phyloP scores from a whole-genome alignment of 2,888 invertebrate species.

The Agrotis clavis region DNA sequence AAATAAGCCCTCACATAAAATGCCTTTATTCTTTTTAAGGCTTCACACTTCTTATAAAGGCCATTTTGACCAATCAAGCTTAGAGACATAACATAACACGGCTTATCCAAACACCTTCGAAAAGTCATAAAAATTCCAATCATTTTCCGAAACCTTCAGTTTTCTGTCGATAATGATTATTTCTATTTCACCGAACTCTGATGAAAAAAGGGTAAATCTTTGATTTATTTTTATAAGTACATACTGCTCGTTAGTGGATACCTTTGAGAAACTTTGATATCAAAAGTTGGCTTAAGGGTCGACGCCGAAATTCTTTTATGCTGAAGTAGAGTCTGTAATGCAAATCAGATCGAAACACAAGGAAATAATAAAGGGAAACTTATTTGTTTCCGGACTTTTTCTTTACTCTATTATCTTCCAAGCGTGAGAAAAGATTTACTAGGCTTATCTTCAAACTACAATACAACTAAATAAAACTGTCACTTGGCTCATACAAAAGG shows the following conservation, averaged over 20 bases:
- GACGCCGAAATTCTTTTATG: not conserved
- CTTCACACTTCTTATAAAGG: not conserved
- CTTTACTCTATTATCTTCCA: not conserved
- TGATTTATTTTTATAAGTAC: conserved; percentile 29
- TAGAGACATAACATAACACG: conserved; percentile 1
- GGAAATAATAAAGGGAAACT: not conserved
- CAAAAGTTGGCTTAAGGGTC: conserved; percentile 9
- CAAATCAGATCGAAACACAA: not conserved
- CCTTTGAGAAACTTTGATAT: conserved; percentile 29
- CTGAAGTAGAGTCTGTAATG: not conserved
- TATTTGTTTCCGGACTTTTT: not conserved
- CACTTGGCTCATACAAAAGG: not conserved
- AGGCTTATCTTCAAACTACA: not conserved
- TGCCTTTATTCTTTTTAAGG: too few relatives aligned
- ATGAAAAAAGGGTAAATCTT: conserved; percentile 40
- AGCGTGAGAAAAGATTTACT: not conserved
- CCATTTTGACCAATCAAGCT: conserved; percentile 16
- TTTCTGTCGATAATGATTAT: conserved; percentile 19
- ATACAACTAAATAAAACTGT: not conserved
- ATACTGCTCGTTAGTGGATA: conserved; percentile 22
- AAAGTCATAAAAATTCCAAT: not conserved
- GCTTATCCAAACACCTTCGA: not conserved
- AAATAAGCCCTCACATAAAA: not conserved
- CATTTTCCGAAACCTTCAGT: conserved; percentile 1
- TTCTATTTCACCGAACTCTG: conserved; percentile 38